These are phyloP conservation scores for Drosophila baimaii DNA, from an alignment of 1,140 invertebrate genomes.

Conservation along the genomic window DNA sequence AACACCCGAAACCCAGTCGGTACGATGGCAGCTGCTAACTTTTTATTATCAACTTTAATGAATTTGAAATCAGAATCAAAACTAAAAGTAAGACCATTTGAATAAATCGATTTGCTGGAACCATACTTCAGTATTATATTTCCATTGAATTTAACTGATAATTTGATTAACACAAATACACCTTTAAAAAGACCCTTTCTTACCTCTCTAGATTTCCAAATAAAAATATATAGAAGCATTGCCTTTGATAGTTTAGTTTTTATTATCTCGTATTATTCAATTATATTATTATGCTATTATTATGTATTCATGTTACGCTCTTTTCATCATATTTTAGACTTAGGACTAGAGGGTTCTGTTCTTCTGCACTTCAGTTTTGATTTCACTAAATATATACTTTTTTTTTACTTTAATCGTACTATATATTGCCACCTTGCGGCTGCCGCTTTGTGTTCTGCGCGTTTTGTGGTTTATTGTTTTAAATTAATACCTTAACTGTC, in stretches of 20 bases:
- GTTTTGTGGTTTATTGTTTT: conserved; percentile 39
- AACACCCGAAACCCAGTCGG: neutral
- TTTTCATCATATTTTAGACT: conserved; percentile 57
- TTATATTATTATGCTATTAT: conserved; percentile 52
- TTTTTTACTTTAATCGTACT: conserved; percentile 58
- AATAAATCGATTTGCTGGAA: too few relatives aligned
- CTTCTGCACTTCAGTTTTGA: conserved; percentile 65
- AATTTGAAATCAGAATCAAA: neutral
- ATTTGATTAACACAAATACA: too few relatives aligned
- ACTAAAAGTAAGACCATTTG: too few relatives aligned
- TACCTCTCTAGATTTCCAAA: neutral
- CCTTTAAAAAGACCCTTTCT: neutral
- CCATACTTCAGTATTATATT: too few relatives aligned
- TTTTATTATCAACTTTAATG: neutral
- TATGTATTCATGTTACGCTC: conserved; percentile 45
- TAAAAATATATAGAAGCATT: conserved; percentile 4
- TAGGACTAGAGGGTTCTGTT: conserved; percentile 72
- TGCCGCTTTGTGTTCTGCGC: conserved; percentile 24
- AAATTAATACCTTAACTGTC: conserved; percentile 61
- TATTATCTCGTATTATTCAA: conserved; percentile 62
- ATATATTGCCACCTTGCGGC: conserved; percentile 31
- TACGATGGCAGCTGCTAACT: neutral
- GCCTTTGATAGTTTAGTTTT: conserved; percentile 70
- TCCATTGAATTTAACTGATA: too few relatives aligned
- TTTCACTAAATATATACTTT: conserved; percentile 70